Conservation (phyloP, 1,140 invertebrate species). For the Penaeus chinensis region DNA sequence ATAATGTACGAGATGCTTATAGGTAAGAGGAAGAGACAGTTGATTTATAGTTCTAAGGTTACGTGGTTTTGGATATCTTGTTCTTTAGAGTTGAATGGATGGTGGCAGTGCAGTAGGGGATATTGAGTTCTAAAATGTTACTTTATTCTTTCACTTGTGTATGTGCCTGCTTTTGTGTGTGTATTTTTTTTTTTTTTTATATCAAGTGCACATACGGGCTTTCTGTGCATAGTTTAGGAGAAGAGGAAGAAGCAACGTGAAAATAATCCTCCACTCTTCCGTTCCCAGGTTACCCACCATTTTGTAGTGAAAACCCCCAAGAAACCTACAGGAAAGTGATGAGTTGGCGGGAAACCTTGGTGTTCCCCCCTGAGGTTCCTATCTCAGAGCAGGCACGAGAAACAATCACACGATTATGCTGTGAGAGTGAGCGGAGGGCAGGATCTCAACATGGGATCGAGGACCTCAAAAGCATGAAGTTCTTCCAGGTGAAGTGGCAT, state of each 20-base stretch:
- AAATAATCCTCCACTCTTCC: not conserved
- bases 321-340: conserved; percentile 99
- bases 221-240: too few species aligned
- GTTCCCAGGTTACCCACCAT: conserved; percentile 91
- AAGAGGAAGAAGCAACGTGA: too few species aligned
- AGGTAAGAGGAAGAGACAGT: conserved; percentile 72
- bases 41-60: not conserved
- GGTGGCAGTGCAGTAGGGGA: too few species aligned
- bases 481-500: conserved; percentile 79
- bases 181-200: too few species aligned
- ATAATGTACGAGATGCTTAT: conserved; percentile 99
- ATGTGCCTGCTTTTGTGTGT: too few species aligned
- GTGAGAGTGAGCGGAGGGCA: conserved; percentile 91
- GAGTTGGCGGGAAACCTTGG: conserved; percentile 98
- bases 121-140: too few species aligned
- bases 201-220: too few species aligned
- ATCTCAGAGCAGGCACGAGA: conserved; percentile 86
- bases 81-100: not conserved
- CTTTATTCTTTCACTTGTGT: too few species aligned
- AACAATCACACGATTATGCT: conserved; percentile 79
- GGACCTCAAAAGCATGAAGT: conserved; percentile 86
- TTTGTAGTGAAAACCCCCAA: conserved; percentile 99
- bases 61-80: too few species aligned
- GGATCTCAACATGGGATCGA: conserved; percentile 78
- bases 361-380: conserved; percentile 98